Evolutionary conservation across 2,888 invertebrate species (phyloP).

Genomic region (Eupithecia vulgata): DNA sequence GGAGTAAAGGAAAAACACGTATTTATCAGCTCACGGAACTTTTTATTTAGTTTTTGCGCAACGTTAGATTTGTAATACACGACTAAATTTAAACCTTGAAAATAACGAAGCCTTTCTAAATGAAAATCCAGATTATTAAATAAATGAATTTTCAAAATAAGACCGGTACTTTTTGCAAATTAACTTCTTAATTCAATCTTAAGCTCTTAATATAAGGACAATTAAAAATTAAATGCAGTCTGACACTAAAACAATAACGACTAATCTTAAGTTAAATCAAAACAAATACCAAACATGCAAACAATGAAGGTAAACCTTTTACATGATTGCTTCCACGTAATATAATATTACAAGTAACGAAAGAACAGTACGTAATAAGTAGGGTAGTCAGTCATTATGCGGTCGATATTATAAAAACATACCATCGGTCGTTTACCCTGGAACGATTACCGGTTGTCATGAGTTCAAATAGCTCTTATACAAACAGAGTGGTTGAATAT

Average conservation of each 20-base stretch:
- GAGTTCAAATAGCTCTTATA: slow-evolving; percentile 14
- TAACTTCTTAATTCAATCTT: too few species aligned
- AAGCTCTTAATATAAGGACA: neutral
- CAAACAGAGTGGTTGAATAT: neutral
- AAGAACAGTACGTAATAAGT: slow-evolving; percentile 14
- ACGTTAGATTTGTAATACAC: neutral
- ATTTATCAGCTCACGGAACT: neutral
- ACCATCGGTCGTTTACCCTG: slow-evolving; percentile 52
- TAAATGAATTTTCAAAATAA: too few species aligned
- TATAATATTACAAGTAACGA: slow-evolving; percentile 13
- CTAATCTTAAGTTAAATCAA: neutral
- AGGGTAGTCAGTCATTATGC: slow-evolving; percentile 34
- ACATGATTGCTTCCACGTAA: slow-evolving; percentile 8
- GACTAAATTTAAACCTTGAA: neutral
- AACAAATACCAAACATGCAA: neutral
- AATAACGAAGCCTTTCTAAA: neutral
- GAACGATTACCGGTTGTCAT: slow-evolving; percentile 33
- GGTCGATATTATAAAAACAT: slow-evolving; percentile 47
- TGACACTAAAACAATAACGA: too few species aligned
- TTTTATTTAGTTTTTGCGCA: neutral
- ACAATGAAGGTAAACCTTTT: slow-evolving; percentile 2
- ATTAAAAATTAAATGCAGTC: too few species aligned
- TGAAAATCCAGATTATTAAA: too few species aligned
- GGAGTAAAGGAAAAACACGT: neutral
- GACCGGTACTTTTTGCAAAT: too few species aligned